Base-by-base conservation (phyloP, 2,113 vertebrate species). In the Pterophyllum scalare region DNA sequence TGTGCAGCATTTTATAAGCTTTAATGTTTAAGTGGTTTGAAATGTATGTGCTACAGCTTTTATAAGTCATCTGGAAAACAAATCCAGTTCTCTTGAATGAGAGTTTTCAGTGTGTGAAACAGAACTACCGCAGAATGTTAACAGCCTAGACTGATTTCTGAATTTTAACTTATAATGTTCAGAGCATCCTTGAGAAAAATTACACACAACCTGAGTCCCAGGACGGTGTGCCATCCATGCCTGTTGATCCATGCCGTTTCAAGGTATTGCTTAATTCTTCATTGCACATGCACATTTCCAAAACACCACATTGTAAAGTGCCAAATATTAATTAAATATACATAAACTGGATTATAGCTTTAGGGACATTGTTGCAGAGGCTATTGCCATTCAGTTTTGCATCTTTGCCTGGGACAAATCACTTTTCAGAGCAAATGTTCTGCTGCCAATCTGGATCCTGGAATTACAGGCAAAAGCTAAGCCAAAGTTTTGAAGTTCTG, bases 11-110 rank as follows among this genome's bases (percentile, higher is more conserved):
- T 92, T 92, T 92, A 90, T 75, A 81, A 92, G 82, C 89, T 95
- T 95, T 94, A 93, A 93, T 93, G 93, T 94, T 93, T 92, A 93
- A 94, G 88, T 94, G 88, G 91, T 90, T 93, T 81, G 81, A 88
- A 91, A 94, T 94, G 82, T 95, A 93, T 84, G 84, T 86, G 87
- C 84, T 33, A 84, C 82, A 83, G 87, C 89, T 94, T 90, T 92
- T 88, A 87, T 88, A 88, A 89, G 87, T 92, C 88, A 91, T 87
- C 90, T 88, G 82, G 84, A 88, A 94, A 90, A 83, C 79, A 88
- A 90, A 89, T 93, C 89, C 90, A 83, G 80, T 77, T 81, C 67
- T 65, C 72, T 38, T 49, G 49, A 90, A 81, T 46, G 40, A 79
- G 65, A 83, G 76, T 89, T 86, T 64, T 77, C 57, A 65, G 26